Percentiles rank a stretch among this genome's conserved stretches.
Conservation (phyloP, 2,888 invertebrate genomes). For the Hipparchia semele region DNA sequence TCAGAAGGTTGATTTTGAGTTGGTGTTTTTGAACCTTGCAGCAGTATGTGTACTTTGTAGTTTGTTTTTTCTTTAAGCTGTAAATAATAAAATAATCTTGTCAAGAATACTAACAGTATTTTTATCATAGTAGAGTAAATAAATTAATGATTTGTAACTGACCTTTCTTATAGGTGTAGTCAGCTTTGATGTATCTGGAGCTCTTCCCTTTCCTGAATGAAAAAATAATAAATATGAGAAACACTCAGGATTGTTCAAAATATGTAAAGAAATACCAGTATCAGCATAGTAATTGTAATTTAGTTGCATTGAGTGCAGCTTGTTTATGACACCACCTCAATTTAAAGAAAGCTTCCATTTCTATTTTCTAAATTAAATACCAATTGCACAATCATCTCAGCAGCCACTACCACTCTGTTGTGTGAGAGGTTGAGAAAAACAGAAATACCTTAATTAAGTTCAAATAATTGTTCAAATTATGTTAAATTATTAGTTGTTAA, state of each 20-base stretch:
- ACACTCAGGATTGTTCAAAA: neutral
- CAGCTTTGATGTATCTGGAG: constrained; percentile 42
- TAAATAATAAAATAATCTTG: constrained; percentile 45
- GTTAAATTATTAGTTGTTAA: too few relatives aligned
- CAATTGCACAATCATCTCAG: too few relatives aligned
- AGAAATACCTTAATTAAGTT: too few relatives aligned
- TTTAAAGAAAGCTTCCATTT: too few relatives aligned
- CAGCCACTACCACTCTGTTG: too few relatives aligned
- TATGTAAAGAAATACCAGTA: too few relatives aligned
- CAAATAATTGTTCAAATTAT: too few relatives aligned
- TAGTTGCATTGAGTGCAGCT: too few relatives aligned
- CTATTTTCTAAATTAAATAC: too few relatives aligned
- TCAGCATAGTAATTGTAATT: too few relatives aligned
- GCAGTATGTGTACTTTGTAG: constrained; percentile 85
- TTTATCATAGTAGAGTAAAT: constrained; percentile 6
- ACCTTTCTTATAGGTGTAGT: constrained; percentile 63
- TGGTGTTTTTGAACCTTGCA: constrained; percentile 78
- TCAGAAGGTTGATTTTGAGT: constrained; percentile 49
- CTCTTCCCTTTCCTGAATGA: constrained; percentile 27
- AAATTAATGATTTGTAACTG: constrained; percentile 1
- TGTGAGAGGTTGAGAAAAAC: too few relatives aligned
- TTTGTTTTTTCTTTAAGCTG: constrained; percentile 76
- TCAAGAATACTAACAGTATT: neutral
- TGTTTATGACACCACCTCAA: too few relatives aligned
- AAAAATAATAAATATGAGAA: neutral